Conservation (phyloP, 2,888 invertebrate genomes). For the Ephialtes manifestator region DNA sequence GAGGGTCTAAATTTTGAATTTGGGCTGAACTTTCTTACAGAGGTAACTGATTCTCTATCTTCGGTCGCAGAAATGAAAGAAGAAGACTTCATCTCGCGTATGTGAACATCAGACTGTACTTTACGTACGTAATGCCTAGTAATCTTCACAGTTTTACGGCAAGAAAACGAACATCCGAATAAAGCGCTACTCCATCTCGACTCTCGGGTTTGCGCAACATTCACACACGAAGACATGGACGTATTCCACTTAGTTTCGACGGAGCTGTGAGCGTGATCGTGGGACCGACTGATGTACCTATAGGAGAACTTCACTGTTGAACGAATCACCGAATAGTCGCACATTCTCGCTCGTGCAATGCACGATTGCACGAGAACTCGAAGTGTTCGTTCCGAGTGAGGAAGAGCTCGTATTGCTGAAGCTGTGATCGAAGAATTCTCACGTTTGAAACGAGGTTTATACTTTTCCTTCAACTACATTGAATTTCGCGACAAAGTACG, state of each 20-base stretch:
- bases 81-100: constrained; percentile 41
- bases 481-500: not conserved
- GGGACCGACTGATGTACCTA: constrained; percentile 3
- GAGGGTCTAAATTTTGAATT: not conserved
- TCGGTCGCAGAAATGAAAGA: not conserved
- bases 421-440: constrained; percentile 11
- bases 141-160: constrained; percentile 70
- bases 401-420: constrained; percentile 4
- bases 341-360: constrained; percentile 13
- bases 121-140: constrained; percentile 72
- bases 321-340: constrained; percentile 12
- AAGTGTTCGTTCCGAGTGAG: not conserved
- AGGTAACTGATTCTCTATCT: not conserved
- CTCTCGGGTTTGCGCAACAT: not conserved
- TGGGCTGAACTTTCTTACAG: not conserved
- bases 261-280: constrained; percentile 8
- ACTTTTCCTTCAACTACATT: constrained; percentile 2
- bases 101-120: constrained; percentile 67
- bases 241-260: not conserved
- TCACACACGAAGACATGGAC: not conserved
- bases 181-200: constrained; percentile 56
- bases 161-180: constrained; percentile 69
- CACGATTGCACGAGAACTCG: constrained; percentile 6
- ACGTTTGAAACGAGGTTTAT: constrained; percentile 9
- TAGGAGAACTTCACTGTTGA: constrained; percentile 14